Evolutionary conservation across 2,888 invertebrate species (phyloP).

Genomic region (Gasteruption jaculator): DNA sequence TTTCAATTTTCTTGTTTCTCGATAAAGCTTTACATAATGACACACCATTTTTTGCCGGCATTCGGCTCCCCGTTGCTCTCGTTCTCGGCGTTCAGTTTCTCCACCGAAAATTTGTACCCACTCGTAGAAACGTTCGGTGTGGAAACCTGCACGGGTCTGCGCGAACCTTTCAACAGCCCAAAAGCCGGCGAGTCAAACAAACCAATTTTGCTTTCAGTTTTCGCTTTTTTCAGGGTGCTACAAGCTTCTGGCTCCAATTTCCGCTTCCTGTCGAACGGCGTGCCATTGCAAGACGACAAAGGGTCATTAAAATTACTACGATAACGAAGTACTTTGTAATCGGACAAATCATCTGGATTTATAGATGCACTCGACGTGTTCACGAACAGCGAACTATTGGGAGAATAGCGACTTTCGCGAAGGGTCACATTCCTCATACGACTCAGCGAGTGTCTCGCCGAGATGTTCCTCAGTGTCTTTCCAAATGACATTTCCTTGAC

Average conservation of each 20-base stretch:
- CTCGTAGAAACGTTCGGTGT: constrained; percentile 34
- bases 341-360: constrained; percentile 27
- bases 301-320: constrained; percentile 26
- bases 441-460: constrained; percentile 41
- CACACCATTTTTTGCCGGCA: constrained; percentile 39
- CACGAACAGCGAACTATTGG: constrained; percentile 45
- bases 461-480: constrained; percentile 41
- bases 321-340: constrained; percentile 32
- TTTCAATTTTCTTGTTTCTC: no score
- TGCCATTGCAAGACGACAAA: constrained; percentile 29
- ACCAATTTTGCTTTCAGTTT: constrained; percentile 30
- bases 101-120: constrained; percentile 29
- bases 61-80: constrained; percentile 19
- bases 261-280: constrained; percentile 35
- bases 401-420: constrained; percentile 38
- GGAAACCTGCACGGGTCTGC: constrained; percentile 38
- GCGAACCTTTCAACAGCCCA: constrained; percentile 33
- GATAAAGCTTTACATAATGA: constrained; percentile 40
- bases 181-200: constrained; percentile 36
- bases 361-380: constrained; percentile 39
- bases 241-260: constrained; percentile 28
- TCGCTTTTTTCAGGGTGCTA: constrained; percentile 33
- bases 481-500: constrained; percentile 41
- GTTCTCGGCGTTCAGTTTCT: constrained; percentile 28
- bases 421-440: constrained; percentile 39